Evolutionary conservation across 2,888 invertebrate genomes (phyloP).

Genomic region (Buathra laborator): DNA sequence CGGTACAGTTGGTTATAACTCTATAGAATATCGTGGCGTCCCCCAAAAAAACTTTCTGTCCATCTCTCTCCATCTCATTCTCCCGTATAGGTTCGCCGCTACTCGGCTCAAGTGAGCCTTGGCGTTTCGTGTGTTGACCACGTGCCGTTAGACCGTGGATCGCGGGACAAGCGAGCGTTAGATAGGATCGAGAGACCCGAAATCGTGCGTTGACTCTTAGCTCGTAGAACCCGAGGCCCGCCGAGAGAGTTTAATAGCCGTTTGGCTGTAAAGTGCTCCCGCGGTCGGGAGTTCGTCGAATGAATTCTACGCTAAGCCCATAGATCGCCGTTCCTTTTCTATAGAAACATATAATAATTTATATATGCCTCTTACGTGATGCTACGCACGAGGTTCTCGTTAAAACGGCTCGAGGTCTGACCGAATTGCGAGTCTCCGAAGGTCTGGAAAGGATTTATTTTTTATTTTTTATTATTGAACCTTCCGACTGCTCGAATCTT

Average conservation of each 20-base stretch:
- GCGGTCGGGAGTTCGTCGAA: neutral
- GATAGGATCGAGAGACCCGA: constrained; percentile 62
- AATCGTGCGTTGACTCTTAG: constrained; percentile 69
- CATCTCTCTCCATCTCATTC: constrained; percentile 42
- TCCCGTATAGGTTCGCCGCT: neutral
- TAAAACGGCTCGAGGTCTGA: constrained; percentile 62
- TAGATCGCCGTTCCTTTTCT: neutral
- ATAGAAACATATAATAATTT: neutral
- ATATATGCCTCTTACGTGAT: constrained; percentile 42
- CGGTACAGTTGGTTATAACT: constrained; percentile 58
- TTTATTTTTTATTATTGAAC: neutral
- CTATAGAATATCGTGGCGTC: constrained; percentile 33
- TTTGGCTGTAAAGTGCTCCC: neutral
- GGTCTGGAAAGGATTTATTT: neutral
- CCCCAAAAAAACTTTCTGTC: constrained; percentile 53
- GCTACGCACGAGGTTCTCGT: constrained; percentile 57
- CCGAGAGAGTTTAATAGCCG: constrained; percentile 31
- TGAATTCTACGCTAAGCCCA: constrained; percentile 6
- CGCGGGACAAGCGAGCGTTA: constrained; percentile 46
- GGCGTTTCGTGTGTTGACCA: constrained; percentile 35
- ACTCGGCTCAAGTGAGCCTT: constrained; percentile 2
- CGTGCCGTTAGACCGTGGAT: constrained; percentile 62
- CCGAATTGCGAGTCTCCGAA: constrained; percentile 30
- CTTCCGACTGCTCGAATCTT: neutral
- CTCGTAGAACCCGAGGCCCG: neutral